These are phyloP conservation scores for Neopipo cinnamomea DNA, from an alignment of 2,113 vertebrate genomes.

Conservation along the genomic window DNA sequence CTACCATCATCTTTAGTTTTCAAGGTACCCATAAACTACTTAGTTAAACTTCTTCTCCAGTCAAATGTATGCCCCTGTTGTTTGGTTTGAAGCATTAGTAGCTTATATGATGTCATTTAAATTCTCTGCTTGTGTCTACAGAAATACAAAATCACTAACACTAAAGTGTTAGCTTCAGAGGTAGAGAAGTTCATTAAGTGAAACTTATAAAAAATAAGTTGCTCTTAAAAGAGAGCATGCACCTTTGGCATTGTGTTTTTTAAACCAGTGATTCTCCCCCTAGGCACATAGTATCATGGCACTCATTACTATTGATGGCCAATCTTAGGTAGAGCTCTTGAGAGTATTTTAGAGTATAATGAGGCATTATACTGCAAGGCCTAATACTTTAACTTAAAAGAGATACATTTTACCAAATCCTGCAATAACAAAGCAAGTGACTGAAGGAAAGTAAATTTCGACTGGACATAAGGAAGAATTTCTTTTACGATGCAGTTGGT, in stretches of 20 bases:
- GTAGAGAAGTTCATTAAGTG: background rate
- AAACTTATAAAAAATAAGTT: background rate
- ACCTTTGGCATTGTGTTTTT: background rate
- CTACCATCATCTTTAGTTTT: background rate
- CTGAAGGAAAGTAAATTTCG: background rate
- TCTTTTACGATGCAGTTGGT: accelerated
- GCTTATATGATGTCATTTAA: background rate
- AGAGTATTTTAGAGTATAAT: background rate
- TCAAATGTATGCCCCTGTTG: background rate
- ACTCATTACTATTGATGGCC: background rate
- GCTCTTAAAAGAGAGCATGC: background rate
- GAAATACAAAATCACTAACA: background rate
- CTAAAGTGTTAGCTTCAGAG: background rate
- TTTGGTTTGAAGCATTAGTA: background rate
- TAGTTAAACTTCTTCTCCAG: background rate
- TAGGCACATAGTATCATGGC: background rate
- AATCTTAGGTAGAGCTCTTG: background rate
- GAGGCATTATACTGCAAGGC: background rate
- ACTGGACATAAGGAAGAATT: background rate
- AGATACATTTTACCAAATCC: background rate
- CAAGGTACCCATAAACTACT: background rate
- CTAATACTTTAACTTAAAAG: background rate
- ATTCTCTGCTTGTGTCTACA: background rate
- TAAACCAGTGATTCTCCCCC: background rate
- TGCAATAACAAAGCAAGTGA: background rate